These are phyloP conservation scores for Scomber scombrus DNA, from an alignment of 2,113 vertebrate genomes.

Conservation along the genomic window DNA sequence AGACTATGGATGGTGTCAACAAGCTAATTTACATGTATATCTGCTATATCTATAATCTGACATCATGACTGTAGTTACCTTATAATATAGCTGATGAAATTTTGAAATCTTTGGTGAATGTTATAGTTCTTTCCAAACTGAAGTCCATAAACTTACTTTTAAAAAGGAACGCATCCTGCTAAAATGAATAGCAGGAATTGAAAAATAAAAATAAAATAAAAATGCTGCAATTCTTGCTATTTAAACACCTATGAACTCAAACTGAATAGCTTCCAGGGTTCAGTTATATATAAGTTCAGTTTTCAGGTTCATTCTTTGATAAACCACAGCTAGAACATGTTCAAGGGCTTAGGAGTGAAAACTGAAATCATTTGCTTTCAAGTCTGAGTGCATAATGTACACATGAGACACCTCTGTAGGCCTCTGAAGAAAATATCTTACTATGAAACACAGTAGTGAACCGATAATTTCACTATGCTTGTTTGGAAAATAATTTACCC, in stretches of 20 bases:
- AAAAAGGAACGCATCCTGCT: not conserved
- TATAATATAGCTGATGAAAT: not conserved
- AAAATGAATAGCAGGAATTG: not conserved
- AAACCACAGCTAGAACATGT: not conserved
- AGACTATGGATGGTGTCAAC: not conserved
- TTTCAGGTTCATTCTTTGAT: slow-evolving; percentile 5
- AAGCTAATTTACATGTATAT: not conserved
- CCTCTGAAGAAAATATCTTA: slow-evolving; percentile 8
- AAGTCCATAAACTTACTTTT: not conserved
- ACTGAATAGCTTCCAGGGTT: not conserved
- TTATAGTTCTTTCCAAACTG: too few relatives aligned
- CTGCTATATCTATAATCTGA: not conserved
- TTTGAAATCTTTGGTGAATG: not conserved
- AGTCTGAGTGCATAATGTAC: slow-evolving; percentile 36
- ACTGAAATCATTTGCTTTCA: slow-evolving; percentile 39
- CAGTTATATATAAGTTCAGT: not conserved
- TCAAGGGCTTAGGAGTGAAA: slow-evolving; percentile 28
- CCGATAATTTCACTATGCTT: not conserved
- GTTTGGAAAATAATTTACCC: not conserved
- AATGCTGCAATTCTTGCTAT: too few relatives aligned
- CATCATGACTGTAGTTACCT: not conserved
- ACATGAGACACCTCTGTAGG: slow-evolving; percentile 22
- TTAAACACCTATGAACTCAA: not conserved
- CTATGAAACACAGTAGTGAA: not conserved
- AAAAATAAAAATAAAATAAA: too few relatives aligned